Evolutionary conservation across 2,113 vertebrate species (phyloP).

Genomic region (Manacus vitellinus): DNA sequence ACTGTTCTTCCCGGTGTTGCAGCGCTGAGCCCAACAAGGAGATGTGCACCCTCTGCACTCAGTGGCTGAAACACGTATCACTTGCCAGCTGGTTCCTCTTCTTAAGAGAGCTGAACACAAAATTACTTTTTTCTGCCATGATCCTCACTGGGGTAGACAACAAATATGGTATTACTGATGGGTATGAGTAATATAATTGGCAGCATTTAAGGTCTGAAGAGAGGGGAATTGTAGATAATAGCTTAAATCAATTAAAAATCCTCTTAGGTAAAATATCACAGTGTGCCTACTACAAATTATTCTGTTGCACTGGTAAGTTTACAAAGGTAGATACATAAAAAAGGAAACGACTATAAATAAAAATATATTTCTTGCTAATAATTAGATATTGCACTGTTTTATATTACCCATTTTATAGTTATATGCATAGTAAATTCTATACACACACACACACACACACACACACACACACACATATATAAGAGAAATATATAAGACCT

Average conservation of each 20-base stretch:
- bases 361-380: background rate
- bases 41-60: too few species aligned
- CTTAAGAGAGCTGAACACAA: background rate
- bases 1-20: background rate
- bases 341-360: background rate
- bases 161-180: background rate
- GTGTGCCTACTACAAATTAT: background rate
- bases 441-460: background rate
- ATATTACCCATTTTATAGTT: background rate
- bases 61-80: too few species aligned
- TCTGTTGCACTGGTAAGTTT: background rate
- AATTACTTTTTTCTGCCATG: background rate
- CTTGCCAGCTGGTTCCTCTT: background rate
- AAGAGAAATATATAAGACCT: background rate
- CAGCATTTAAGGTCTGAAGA: background rate
- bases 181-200: background rate
- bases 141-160: background rate
- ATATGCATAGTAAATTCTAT: background rate
- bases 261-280: background rate
- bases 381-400: background rate
- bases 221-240: background rate
- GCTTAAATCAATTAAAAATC: background rate
- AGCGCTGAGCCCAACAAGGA: background rate
- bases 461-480: accelerated
- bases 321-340: background rate